Percentiles rank a stretch among this genome's conserved stretches.
phyloP scores from a whole-genome alignment of 2,797 vertebrate genomes.

The Phalloptychus januarius region DNA sequence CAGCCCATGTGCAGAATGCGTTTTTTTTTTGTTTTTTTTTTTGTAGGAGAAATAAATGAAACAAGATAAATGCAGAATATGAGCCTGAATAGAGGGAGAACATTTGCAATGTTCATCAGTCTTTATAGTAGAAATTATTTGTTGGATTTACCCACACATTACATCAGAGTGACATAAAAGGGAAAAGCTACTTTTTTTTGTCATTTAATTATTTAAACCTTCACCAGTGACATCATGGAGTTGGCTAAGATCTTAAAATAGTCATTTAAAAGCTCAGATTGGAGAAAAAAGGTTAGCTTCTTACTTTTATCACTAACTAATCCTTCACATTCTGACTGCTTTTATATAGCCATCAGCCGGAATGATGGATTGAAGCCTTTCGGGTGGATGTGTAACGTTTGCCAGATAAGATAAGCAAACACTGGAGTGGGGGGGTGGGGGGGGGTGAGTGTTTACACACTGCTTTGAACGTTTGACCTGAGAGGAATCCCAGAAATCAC shows the following conservation, averaged over 20 bases:
- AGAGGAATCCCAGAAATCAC: constrained; percentile 43
- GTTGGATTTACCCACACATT: constrained; percentile 69
- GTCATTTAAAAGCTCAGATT: constrained; percentile 19
- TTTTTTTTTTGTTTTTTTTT: background rate
- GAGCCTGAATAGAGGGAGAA: constrained; percentile 50
- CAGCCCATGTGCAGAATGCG: constrained; percentile 19
- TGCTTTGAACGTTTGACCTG: constrained; percentile 66
- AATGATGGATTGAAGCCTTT: constrained; percentile 55
- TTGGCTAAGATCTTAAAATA: constrained; percentile 37
- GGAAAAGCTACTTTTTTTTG: constrained; percentile 64
- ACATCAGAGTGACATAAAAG: constrained; percentile 70
- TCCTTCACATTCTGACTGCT: constrained; percentile 43
- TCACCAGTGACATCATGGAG: constrained; percentile 32
- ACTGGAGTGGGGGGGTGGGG: constrained; percentile 30
- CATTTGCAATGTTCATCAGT: constrained; percentile 42
- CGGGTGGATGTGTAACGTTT: constrained; percentile 67
- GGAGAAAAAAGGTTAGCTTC: background rate
- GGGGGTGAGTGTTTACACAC: constrained; percentile 37
- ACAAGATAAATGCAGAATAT: constrained; percentile 49
- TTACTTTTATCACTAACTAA: constrained; percentile 23
- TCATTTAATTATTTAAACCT: constrained; percentile 13
- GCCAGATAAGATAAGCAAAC: constrained; percentile 75
- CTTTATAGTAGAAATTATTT: constrained; percentile 43
- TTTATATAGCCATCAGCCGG: constrained; percentile 64
- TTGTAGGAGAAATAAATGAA: constrained; percentile 33